Evolutionary conservation across 2,113 vertebrate genomes (phyloP).

Genomic region (Orycteropus afer): DNA sequence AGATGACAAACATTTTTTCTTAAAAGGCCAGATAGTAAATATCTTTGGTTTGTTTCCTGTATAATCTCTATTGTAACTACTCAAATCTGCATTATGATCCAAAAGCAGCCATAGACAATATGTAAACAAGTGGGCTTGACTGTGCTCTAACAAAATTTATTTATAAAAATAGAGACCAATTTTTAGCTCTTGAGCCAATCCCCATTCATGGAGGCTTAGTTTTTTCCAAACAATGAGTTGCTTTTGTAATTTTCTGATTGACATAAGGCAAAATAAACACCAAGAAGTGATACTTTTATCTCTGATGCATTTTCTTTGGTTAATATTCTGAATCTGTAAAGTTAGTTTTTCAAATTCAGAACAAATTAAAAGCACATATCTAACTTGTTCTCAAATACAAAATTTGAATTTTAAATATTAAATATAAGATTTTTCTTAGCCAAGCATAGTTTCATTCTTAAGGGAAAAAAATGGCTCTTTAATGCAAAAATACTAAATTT

Average conservation of each 20-base stretch:
- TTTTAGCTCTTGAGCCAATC: constrained; percentile 30
- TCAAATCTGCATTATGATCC: neutral
- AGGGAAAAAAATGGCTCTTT: neutral
- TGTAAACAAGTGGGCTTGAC: neutral
- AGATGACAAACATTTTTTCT: neutral
- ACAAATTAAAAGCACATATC: neutral
- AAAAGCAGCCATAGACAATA: neutral
- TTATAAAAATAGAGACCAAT: neutral
- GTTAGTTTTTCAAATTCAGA: constrained; percentile 35
- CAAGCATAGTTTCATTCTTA: neutral
- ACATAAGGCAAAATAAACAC: neutral
- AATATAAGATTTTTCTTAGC: neutral
- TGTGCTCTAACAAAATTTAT: neutral
- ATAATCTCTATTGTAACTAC: neutral
- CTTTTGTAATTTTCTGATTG: constrained; percentile 11
- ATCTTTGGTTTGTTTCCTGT: neutral
- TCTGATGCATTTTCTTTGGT: neutral
- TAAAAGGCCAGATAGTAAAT: neutral
- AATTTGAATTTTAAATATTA: constrained; percentile 24
- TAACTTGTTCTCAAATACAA: constrained; percentile 22
- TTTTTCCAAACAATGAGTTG: constrained; percentile 14
- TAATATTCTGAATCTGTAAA: constrained; percentile 5
- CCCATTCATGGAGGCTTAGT: neutral
- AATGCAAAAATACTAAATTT: neutral
- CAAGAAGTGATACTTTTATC: neutral